phyloP scores from a whole-genome alignment of 1,140 invertebrate genomes.

The Rhyzopertha dominica region DNA sequence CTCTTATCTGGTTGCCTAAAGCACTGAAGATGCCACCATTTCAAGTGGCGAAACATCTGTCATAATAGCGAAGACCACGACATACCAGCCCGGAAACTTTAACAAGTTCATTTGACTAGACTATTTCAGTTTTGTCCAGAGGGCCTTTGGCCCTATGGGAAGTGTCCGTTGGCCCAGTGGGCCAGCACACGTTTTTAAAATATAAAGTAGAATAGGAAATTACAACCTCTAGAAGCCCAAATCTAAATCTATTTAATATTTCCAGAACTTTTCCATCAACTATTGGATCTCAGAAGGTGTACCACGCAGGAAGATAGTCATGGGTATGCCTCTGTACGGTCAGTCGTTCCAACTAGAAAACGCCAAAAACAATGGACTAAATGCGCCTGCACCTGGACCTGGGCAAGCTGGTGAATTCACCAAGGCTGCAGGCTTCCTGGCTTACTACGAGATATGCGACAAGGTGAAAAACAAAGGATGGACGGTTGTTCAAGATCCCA shows the following conservation, averaged over 20 bases:
- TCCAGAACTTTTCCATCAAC: conserved; percentile 76
- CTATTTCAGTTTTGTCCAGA: too few relatives aligned
- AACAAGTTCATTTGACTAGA: too few relatives aligned
- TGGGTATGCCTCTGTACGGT: conserved; percentile 89
- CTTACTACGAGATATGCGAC: conserved; percentile 88
- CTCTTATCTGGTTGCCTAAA: too few relatives aligned
- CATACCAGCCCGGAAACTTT: too few relatives aligned
- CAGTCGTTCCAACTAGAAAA: conserved; percentile 70
- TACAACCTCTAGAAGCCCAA: too few relatives aligned
- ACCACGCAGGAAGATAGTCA: conserved; percentile 70
- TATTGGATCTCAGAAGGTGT: conserved; percentile 85
- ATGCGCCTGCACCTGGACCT: conserved; percentile 66
- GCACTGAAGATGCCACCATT: too few relatives aligned
- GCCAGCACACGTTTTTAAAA: too few relatives aligned
- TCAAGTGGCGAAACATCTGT: too few relatives aligned
- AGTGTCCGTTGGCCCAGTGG: too few relatives aligned
- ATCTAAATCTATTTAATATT: conserved; percentile 48
- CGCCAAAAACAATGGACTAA: conserved; percentile 59
- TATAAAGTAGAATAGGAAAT: too few relatives aligned
- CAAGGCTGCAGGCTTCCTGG: conserved; percentile 74
- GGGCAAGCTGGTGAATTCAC: conserved; percentile 79
- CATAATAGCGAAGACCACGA: too few relatives aligned
- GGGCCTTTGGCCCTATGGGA: too few relatives aligned
- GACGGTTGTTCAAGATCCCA: conserved; percentile 71
- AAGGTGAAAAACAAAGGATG: conserved; percentile 69